Evolutionary conservation across 1,140 invertebrate species (phyloP).

Genomic region (Lithobius niger): DNA sequence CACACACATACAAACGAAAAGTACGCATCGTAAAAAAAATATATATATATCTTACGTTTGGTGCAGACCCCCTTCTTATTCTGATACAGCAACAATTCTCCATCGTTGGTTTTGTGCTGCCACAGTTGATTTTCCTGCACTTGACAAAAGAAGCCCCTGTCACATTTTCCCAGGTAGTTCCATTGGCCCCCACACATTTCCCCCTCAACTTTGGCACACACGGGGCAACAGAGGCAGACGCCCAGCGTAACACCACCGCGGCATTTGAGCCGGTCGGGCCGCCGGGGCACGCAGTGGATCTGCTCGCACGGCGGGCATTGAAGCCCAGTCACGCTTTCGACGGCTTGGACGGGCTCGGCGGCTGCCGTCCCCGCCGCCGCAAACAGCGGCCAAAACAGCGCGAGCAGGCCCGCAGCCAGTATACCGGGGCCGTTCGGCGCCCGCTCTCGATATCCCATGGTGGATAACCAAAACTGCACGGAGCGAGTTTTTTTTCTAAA

Average conservation of each 20-base stretch:
- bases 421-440: too few relatives aligned
- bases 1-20: too few relatives aligned
- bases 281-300: conserved; percentile 24
- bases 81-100: neutral
- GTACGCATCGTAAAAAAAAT: too few relatives aligned
- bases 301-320: conserved; percentile 26
- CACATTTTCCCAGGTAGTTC: conserved; percentile 30
- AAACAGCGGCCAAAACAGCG: too few relatives aligned
- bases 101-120: neutral
- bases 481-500: too few relatives aligned
- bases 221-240: conserved; percentile 29
- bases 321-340: too few relatives aligned
- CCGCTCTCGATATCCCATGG: too few relatives aligned
- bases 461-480: too few relatives aligned
- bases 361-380: too few relatives aligned
- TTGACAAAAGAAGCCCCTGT: conserved; percentile 24
- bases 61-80: conserved; percentile 11
- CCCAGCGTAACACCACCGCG: conserved; percentile 25
- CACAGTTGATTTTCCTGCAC: neutral
- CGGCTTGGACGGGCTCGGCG: too few relatives aligned
- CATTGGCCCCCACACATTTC: conserved; percentile 28
- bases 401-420: too few relatives aligned
- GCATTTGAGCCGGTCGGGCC: conserved; percentile 20
- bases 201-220: conserved; percentile 26
- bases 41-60: conserved; percentile 13